Conservation (phyloP, 2,888 invertebrate genomes). For the Caprella mutica region DNA sequence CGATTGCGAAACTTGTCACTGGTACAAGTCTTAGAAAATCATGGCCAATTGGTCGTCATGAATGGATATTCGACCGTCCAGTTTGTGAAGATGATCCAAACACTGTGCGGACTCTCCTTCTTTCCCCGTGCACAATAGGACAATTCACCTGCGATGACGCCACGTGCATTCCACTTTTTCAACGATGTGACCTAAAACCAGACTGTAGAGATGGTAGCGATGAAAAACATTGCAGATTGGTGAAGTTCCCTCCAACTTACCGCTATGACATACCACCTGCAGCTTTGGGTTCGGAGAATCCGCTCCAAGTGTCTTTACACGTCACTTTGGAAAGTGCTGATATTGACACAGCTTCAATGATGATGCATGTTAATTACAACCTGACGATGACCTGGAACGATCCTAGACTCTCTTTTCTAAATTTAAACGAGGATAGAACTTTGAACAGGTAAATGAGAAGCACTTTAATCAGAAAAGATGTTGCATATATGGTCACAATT, state of each 20-base stretch:
- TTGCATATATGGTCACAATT: too few relatives aligned
- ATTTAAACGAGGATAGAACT: conserved; percentile 29
- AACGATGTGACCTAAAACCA: conserved; percentile 28
- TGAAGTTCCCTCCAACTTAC: conserved; percentile 22
- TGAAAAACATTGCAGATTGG: conserved; percentile 28
- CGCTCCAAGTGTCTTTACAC: conserved; percentile 18
- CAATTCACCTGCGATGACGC: conserved; percentile 27
- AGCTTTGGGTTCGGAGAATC: conserved; percentile 13
- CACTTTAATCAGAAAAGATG: too few relatives aligned
- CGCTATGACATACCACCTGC: conserved; percentile 23
- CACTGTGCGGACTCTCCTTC: conserved; percentile 12
- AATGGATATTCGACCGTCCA: conserved; percentile 15
- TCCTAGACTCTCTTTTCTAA: conserved; percentile 20
- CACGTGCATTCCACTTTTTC: conserved; percentile 24
- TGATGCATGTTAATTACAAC: conserved; percentile 28
- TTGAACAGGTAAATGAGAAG: conserved; percentile 25
- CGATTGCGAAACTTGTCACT: conserved; percentile 11
- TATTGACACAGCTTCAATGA: conserved; percentile 27
- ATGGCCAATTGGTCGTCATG: conserved; percentile 22
- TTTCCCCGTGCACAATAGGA: conserved; percentile 20
- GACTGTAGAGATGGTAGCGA: conserved; percentile 29
- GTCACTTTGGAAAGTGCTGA: conserved; percentile 27
- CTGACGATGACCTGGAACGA: conserved; percentile 27
- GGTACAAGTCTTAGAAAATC: conserved; percentile 9
- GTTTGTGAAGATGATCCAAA: conserved; percentile 19